Evolutionary conservation across 2,888 invertebrate genomes (phyloP).

Genomic region (Pseudanteris insignis): DNA sequence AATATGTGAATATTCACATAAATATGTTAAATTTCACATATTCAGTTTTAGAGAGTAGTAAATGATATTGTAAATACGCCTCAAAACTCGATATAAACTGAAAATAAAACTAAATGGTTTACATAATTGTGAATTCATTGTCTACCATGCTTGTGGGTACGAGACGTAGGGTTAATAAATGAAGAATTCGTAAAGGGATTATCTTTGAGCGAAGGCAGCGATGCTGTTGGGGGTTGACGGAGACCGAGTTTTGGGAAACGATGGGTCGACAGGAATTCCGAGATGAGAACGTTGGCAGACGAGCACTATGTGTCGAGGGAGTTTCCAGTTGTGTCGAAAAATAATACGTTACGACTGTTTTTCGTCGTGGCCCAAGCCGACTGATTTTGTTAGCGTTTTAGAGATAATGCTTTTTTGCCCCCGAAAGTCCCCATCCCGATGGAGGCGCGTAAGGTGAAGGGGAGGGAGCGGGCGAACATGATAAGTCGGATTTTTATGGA

Average conservation of each 20-base stretch:
- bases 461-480: not conserved
- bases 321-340: conserved; percentile 2
- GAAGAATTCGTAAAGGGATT: conserved; percentile 26
- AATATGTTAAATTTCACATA: too few species aligned
- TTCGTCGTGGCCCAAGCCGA: not conserved
- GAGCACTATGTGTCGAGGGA: not conserved
- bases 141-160: too few species aligned
- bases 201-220: conserved; percentile 13
- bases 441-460: too few species aligned
- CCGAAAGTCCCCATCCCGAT: not conserved
- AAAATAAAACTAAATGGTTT: too few species aligned
- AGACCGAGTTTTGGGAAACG: conserved; percentile 15
- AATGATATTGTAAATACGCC: too few species aligned
- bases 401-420: conserved; percentile 8
- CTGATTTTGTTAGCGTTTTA: conserved; percentile 6
- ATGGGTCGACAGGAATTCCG: conserved; percentile 22
- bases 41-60: too few species aligned
- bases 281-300: conserved; percentile 15
- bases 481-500: conserved; percentile 12
- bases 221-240: conserved; percentile 10
- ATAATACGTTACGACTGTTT: conserved; percentile 10
- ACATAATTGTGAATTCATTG: too few species aligned
- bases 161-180: too few species aligned
- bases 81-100: too few species aligned
- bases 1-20: too few species aligned